Evolutionary conservation across 2,888 invertebrate species (phyloP).

Genomic region (Drosophila robusta): DNA sequence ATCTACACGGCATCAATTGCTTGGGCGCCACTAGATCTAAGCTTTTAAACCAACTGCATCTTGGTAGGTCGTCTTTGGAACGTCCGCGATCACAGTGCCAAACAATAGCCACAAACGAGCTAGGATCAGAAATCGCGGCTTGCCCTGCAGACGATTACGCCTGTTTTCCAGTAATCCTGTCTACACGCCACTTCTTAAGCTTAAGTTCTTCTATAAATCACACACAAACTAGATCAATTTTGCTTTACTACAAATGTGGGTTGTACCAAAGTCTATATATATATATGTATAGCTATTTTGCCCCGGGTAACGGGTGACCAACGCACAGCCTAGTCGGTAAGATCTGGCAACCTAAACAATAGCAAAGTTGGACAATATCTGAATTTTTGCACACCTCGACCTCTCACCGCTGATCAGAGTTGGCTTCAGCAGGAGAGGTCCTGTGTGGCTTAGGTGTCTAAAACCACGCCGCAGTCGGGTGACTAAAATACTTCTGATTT

Average conservation of each 20-base stretch:
- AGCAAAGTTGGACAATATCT: too few species aligned
- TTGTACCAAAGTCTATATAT: background rate
- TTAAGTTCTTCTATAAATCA: constrained; percentile 1
- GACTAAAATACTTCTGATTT: too few species aligned
- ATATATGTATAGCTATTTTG: background rate
- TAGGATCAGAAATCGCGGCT: background rate
- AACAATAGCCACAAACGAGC: background rate
- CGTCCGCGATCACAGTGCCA: constrained; percentile 6
- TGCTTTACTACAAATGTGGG: background rate
- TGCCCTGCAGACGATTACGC: background rate
- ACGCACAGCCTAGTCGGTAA: background rate
- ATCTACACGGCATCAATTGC: background rate
- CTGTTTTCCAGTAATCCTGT: background rate
- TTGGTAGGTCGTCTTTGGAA: constrained; percentile 1
- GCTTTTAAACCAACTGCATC: constrained; percentile 39
- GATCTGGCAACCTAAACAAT: too few species aligned
- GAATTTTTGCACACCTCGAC: too few species aligned
- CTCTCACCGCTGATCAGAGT: too few species aligned
- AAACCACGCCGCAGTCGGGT: too few species aligned
- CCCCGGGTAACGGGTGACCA: background rate
- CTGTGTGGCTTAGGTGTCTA: too few species aligned
- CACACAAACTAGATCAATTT: background rate
- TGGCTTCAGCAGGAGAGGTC: too few species aligned
- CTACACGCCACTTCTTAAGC: background rate
- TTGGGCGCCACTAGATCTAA: constrained; percentile 15